These are phyloP conservation scores for Myotis lucifugus DNA, from an alignment of 2,113 vertebrate species.

Conservation along the genomic window DNA sequence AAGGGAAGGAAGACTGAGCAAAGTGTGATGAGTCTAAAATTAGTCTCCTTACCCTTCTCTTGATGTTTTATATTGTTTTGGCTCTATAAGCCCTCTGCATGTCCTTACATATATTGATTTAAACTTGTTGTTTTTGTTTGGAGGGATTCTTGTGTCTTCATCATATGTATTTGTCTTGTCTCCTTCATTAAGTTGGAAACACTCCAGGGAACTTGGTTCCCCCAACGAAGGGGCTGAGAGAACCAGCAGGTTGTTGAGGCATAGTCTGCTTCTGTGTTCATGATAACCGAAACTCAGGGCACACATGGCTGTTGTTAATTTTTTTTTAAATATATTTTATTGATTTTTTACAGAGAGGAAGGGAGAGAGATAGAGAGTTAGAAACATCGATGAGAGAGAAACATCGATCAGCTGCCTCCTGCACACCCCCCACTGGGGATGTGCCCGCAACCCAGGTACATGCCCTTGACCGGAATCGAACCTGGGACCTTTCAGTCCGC, in stretches of 20 bases:
- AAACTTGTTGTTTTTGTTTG: conserved; percentile 16
- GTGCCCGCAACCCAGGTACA: no score
- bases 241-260: neutral
- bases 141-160: neutral
- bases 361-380: no score
- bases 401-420: no score
- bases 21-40: neutral
- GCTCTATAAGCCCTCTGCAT: neutral
- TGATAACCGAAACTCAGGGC: neutral
- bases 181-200: neutral
- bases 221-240: neutral
- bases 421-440: no score
- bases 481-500: no score
- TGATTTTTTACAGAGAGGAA: no score
- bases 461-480: no score
- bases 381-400: no score
- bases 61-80: neutral
- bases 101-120: conserved; percentile 6
- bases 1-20: neutral
- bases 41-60: neutral
- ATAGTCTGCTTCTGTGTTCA: neutral
- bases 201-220: neutral
- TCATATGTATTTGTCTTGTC: neutral
- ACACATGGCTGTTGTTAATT: neutral
- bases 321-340: neutral